Base-by-base conservation (phyloP, 1,140 invertebrate species). In the Leptinotarsa lineolata region DNA sequence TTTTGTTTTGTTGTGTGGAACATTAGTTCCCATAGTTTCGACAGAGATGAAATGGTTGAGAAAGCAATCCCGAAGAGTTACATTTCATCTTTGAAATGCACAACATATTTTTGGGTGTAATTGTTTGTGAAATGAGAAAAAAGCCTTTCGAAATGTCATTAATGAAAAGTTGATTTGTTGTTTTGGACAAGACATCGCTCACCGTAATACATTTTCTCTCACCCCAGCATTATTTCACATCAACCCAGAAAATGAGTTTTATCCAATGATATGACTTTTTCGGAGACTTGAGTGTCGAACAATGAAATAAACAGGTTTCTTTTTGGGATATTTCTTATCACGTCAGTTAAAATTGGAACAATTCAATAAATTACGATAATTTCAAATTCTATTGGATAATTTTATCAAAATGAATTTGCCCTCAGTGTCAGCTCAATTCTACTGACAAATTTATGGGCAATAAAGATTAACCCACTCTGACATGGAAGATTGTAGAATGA, bases 1-100 rank as follows among this genome's bases (percentile, higher is more conserved):
- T 69, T 69, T 54, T 54, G 68, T 69, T 69, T 69, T 69, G 68
- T 69, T 54, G 20, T 69, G 54, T 21, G 46, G n/a, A 59, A 69
- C 54, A 54, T 59, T 69, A 58, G 21, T 59, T 39, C 21, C 16
- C 68, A 16, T 54, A 54, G 68, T 54, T 54, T 20, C 22, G 46
- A 69, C 46, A 21, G 13, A 21, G 46, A 69, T 45, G 46, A 69
- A 69, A 12, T 6, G 30, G 24, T 30, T 58, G 46, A 54, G 18
- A 54, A 30, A 45, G 68, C 54, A n/a, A 69, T 21, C 21, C 54
- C 16, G 46, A 69, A 20, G 54, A 21, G 54, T 59, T 54, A 54
- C 46, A 46, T 69, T 58, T 39, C 30, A 54, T 54, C 30, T 4
- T 39, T 39, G 30, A 39, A 39, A 39, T 39, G 30, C 30, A 39